These are phyloP conservation scores for Mormyrus hasselquistii DNA, from an alignment of 2,797 vertebrate genomes.

Conservation along the genomic window DNA sequence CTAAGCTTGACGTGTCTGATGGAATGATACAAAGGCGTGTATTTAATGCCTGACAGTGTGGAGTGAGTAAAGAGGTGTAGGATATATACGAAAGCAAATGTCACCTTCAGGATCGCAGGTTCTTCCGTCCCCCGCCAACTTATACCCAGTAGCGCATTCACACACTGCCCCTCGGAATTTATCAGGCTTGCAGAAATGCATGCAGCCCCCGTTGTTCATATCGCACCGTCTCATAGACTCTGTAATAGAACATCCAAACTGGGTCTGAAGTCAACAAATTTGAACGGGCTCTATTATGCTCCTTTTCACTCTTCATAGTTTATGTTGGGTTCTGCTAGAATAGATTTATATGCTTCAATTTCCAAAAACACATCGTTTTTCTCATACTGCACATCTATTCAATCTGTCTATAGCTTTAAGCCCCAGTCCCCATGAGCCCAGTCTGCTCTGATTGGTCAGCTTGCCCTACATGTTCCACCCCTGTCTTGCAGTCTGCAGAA, in stretches of 20 bases:
- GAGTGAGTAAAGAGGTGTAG: background rate
- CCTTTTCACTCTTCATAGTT: background rate
- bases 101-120: slow-evolving; percentile 74
- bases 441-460: background rate
- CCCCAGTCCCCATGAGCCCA: background rate
- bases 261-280: background rate
- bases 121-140: slow-evolving; percentile 58
- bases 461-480: background rate
- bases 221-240: slow-evolving; percentile 57
- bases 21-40: background rate
- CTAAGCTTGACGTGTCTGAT: background rate
- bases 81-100: background rate
- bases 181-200: slow-evolving; percentile 73
- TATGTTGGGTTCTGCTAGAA: background rate
- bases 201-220: slow-evolving; percentile 78
- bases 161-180: slow-evolving; percentile 52
- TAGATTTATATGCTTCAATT: background rate
- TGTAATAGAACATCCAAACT: slow-evolving; percentile 34
- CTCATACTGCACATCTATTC: background rate
- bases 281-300: background rate
- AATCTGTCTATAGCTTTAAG: background rate
- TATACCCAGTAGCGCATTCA: slow-evolving; percentile 72
- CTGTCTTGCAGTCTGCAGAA: background rate
- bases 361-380: background rate
- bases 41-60: background rate